Percentiles rank a stretch among this genome's conserved stretches.
Evolutionary conservation across 2,888 invertebrate species (phyloP).

Genomic region (Caenorhabditis sp.): DNA sequence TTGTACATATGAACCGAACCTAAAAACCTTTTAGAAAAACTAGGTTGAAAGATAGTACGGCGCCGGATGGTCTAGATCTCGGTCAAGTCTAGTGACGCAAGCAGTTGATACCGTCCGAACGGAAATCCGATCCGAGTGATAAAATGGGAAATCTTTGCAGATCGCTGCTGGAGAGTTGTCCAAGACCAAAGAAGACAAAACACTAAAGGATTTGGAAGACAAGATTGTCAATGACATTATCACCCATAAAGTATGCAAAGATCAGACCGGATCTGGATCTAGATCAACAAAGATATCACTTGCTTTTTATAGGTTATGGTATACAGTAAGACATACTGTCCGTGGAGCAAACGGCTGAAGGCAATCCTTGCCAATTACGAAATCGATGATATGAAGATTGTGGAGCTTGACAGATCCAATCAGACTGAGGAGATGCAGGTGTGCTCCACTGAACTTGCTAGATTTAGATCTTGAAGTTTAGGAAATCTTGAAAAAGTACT

Average conservation of each 20-base stretch:
- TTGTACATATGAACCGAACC: no score
- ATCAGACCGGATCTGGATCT: no score
- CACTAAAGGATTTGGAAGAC: constrained; percentile 59
- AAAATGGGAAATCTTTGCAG: constrained; percentile 33
- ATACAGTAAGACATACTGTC: constrained; percentile 79
- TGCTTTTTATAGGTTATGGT: constrained; percentile 72
- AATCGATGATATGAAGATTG: constrained; percentile 74
- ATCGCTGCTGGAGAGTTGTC: constrained; percentile 48
- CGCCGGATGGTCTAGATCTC: constrained; percentile 61
- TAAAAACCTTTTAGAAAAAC: constrained; percentile 23
- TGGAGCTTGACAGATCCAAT: constrained; percentile 72
- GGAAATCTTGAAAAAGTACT: constrained; percentile 70
- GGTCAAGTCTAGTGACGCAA: constrained; percentile 50
- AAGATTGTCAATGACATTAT: constrained; percentile 62
- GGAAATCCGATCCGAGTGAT: no score
- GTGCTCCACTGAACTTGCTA: neutral
- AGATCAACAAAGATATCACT: neutral
- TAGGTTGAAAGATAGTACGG: constrained; percentile 45
- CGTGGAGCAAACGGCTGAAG: constrained; percentile 74
- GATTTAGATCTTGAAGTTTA: constrained; percentile 24
- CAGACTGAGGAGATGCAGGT: constrained; percentile 75
- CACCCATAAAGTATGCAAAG: constrained; percentile 50
- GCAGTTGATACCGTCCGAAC: no score
- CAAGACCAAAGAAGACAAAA: constrained; percentile 58
- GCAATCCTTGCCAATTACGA: constrained; percentile 69